phyloP scores from a whole-genome alignment of 2,113 vertebrate species.

The Antechinus stuartii region DNA sequence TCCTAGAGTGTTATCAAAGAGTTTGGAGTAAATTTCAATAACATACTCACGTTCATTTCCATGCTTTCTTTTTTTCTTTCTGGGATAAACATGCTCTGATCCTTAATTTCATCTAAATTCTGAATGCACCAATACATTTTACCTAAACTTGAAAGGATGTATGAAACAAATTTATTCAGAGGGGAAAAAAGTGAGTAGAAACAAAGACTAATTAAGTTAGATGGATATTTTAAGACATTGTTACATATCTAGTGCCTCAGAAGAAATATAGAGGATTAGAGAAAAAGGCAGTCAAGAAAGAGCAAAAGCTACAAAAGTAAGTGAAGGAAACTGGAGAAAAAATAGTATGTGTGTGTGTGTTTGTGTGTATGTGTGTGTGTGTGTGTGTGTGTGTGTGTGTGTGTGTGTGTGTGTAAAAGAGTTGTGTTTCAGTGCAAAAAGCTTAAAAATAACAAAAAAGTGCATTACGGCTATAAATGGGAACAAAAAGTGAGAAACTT shows the following conservation, averaged over 20 bases:
- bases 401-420: background rate
- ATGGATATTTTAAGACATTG: background rate
- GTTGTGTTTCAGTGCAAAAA: background rate
- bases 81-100: background rate
- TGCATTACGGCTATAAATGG: background rate
- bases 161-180: background rate
- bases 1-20: constrained; percentile 44
- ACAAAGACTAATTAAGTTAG: background rate
- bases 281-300: background rate
- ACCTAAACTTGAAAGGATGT: background rate
- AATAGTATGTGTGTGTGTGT: background rate
- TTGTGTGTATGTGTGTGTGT: background rate
- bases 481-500: background rate
- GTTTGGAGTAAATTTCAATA: constrained; percentile 38
- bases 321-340: constrained; percentile 9
- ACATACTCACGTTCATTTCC: constrained; percentile 1
- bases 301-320: background rate
- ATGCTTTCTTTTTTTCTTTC: constrained; percentile 12
- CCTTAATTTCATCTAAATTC: background rate
- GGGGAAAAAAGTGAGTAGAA: background rate
- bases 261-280: background rate
- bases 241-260: background rate
- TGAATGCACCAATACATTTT: background rate
- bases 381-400: background rate
- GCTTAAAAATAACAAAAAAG: background rate